Base-by-base conservation (phyloP, 1,140 invertebrate genomes). In the Drosophila sturtevanti region DNA sequence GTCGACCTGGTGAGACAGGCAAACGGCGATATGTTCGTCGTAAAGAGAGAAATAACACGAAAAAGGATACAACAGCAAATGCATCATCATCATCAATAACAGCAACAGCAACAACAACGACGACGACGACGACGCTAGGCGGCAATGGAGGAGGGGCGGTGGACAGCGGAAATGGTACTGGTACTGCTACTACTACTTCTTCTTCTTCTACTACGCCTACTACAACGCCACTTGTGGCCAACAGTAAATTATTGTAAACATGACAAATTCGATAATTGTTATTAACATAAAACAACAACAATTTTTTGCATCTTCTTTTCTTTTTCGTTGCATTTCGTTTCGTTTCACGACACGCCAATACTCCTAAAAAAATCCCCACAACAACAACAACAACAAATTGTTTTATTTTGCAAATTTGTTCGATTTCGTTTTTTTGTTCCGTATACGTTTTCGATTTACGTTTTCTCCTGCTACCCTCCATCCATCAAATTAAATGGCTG, bases 201-300 rank as follows among this genome's bases (percentile, higher is more conserved):
- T 74, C 89, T 87, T 75, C 80, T 86, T 78, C 85, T 89, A 66
- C 81, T 85, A 90, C 85, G 81, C 81, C 85, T 85, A 89, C 90
- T 82, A 91, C 90, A 91, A 91, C 90, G 90, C 90, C 90, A 82
- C 81, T 91, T 90, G 87, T 89, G 90, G 90, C 89, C 90, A 91
- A 91, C 90, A 91, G 90, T 91, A 91, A 91, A 91, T 91, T 91
- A 91, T 91, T 91, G 90, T 91, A 91, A 91, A 91, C 90, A 91
- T 91, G 81, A 89, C 77, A 77, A 89, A 89, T 89, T 89, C 79
- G 84, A 91, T 81, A 81, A 71, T 84, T 90, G 81, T 86, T 91
- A 84, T 91, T 91, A 91, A 90, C 90, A 91, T 91, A 84, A 84
- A 89, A 85, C 85, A 89, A 89, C 86, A 89, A 89, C 85, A 86